A percentile compares a stretch with the other conserved stretches of the same genome.
Evolutionary conservation across 1,140 invertebrate genomes (phyloP).

Genomic region (Atopsyche davidsoni): DNA sequence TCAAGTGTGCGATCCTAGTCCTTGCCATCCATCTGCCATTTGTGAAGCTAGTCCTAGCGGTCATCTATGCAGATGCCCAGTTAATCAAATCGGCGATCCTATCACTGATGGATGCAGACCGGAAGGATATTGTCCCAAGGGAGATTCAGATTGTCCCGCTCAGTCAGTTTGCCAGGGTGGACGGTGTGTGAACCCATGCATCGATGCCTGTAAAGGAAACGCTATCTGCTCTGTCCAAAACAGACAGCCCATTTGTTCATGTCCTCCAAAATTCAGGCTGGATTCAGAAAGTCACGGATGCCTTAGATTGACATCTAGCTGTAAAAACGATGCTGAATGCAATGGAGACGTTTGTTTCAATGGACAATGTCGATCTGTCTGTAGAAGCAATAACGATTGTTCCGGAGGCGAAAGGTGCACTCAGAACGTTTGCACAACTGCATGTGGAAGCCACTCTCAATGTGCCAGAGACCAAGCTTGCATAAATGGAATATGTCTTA

Average conservation of each 20-base stretch:
- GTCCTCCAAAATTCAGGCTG: slow-evolving; percentile 63
- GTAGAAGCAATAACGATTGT: slow-evolving; percentile 71
- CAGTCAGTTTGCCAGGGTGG: slow-evolving; percentile 67
- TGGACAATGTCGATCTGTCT: slow-evolving; percentile 78
- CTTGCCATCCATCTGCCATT: slow-evolving; percentile 73
- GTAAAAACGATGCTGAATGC: slow-evolving; percentile 69
- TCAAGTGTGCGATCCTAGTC: slow-evolving; percentile 67
- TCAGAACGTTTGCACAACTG: slow-evolving; percentile 67
- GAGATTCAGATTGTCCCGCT: slow-evolving; percentile 67
- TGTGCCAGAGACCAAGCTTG: slow-evolving; percentile 77
- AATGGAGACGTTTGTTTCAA: slow-evolving; percentile 69
- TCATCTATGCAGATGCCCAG: slow-evolving; percentile 69
- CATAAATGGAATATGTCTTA: slow-evolving; percentile 64
- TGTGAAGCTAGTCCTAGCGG: slow-evolving; percentile 63
- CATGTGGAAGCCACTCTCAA: slow-evolving; percentile 73
- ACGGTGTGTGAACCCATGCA: slow-evolving; percentile 71
- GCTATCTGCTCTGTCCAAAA: slow-evolving; percentile 69
- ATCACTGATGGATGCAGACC: slow-evolving; percentile 65
- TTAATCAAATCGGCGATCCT: slow-evolving; percentile 70
- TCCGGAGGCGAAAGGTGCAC: slow-evolving; percentile 72
- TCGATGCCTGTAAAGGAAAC: slow-evolving; percentile 69
- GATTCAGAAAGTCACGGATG: slow-evolving; percentile 64
- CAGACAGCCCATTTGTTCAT: slow-evolving; percentile 67
- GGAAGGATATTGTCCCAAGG: slow-evolving; percentile 62
- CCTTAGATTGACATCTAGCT: slow-evolving; percentile 59